Percentiles rank a stretch among this genome's conserved stretches.
Conservation (phyloP, 2,888 invertebrate species). For the Globia sparganii region DNA sequence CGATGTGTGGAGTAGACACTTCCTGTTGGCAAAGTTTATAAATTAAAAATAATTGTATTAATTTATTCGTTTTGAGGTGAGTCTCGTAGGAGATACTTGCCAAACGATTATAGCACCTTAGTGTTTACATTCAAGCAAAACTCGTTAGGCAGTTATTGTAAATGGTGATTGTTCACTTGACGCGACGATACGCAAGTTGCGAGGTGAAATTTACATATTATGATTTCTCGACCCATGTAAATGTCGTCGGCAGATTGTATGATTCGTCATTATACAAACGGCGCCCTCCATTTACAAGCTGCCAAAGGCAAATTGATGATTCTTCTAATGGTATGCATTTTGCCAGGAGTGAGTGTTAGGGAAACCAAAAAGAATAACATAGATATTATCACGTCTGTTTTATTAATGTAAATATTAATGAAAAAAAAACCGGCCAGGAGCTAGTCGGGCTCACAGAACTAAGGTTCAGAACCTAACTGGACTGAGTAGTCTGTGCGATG, state of each 20-base stretch:
- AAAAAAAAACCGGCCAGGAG: not conserved
- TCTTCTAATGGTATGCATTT: not conserved
- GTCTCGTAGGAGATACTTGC: not conserved
- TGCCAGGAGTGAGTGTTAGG: not conserved
- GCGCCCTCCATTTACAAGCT: not conserved
- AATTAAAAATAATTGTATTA: not conserved
- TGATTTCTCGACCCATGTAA: not conserved
- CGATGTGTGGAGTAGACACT: slow-evolving; percentile 47
- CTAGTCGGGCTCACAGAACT: not conserved
- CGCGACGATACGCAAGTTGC: not conserved
- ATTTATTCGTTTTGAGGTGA: slow-evolving; percentile 1
- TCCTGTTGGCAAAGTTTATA: slow-evolving; percentile 44
- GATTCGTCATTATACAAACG: not conserved
- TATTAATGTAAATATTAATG: not conserved
- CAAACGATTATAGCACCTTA: not conserved
- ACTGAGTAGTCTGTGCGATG: no score
- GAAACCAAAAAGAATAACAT: not conserved
- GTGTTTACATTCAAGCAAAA: not conserved
- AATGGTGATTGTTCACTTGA: not conserved
- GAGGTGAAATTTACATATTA: not conserved
- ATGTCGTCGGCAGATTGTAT: not conserved
- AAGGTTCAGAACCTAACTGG: not conserved
- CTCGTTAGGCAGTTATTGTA: not conserved
- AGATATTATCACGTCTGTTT: not conserved
- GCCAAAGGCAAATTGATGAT: not conserved